phyloP scores from a whole-genome alignment of 2,797 vertebrate genomes.

The Capromys pilorides region DNA sequence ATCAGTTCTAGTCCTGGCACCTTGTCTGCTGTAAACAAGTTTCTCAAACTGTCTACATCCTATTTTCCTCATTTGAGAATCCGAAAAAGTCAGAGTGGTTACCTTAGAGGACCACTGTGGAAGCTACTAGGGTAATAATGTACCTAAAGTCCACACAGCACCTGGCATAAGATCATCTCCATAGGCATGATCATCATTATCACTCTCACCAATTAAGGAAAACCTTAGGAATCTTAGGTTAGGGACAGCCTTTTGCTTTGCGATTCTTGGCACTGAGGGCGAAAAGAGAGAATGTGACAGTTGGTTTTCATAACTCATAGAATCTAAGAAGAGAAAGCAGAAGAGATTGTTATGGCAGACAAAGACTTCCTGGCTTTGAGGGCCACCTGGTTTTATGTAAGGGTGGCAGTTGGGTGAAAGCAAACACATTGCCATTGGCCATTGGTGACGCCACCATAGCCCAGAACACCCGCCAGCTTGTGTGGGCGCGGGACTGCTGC shows the following conservation, averaged over 20 bases:
- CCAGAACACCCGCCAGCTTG: too few species aligned
- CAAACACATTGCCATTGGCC: background rate
- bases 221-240: background rate
- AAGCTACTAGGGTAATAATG: background rate
- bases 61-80: background rate
- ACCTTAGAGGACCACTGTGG: background rate
- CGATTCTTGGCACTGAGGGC: background rate
- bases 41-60: background rate
- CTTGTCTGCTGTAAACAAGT: background rate
- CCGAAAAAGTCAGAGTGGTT: background rate
- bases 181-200: background rate
- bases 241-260: background rate
- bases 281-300: background rate
- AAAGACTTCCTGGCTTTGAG: background rate
- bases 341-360: background rate
- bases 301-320: background rate
- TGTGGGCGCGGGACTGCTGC: background rate
- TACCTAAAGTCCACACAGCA: background rate
- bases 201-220: background rate
- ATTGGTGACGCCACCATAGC: background rate
- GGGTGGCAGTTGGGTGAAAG: background rate
- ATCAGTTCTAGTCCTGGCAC: background rate
- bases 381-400: background rate
- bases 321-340: background rate
- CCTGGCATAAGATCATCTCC: background rate